phyloP scores from a whole-genome alignment of 2,888 invertebrate genomes.

The Empis stercorea region DNA sequence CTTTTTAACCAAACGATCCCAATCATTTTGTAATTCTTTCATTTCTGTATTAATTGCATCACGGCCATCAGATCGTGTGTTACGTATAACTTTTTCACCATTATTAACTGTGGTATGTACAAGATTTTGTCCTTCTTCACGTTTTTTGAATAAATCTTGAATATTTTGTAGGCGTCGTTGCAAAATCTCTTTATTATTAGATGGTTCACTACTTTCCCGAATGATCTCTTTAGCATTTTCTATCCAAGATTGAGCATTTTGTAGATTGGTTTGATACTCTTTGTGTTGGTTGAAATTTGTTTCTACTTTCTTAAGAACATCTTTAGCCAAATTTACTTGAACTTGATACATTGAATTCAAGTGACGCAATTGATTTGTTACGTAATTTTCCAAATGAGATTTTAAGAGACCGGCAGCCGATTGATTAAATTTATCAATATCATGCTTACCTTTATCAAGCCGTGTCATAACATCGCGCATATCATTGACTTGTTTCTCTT shows the following conservation, averaged over 20 bases:
- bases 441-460: constrained; percentile 62
- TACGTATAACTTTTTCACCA: constrained; percentile 79
- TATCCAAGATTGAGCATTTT: constrained; percentile 72
- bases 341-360: constrained; percentile 82
- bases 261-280: constrained; percentile 62
- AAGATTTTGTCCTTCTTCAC: constrained; percentile 77
- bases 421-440: constrained; percentile 72
- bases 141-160: constrained; percentile 63
- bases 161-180: constrained; percentile 67
- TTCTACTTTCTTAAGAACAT: constrained; percentile 81
- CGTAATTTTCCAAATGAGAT: constrained; percentile 76
- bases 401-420: constrained; percentile 62
- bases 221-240: constrained; percentile 73
- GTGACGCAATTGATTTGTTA: constrained; percentile 74
- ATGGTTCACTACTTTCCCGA: constrained; percentile 65
- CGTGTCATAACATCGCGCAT: constrained; percentile 64
- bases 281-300: constrained; percentile 77
- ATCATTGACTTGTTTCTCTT: constrained; percentile 70
- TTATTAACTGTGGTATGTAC: constrained; percentile 78
- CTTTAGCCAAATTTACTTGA: constrained; percentile 74
- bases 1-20: constrained; percentile 83
- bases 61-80: constrained; percentile 77
- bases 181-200: constrained; percentile 67
- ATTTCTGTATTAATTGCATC: constrained; percentile 77
- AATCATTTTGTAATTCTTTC: constrained; percentile 80